Evolutionary conservation across 1,140 invertebrate species (phyloP).

Genomic region (Prorops nasuta): DNA sequence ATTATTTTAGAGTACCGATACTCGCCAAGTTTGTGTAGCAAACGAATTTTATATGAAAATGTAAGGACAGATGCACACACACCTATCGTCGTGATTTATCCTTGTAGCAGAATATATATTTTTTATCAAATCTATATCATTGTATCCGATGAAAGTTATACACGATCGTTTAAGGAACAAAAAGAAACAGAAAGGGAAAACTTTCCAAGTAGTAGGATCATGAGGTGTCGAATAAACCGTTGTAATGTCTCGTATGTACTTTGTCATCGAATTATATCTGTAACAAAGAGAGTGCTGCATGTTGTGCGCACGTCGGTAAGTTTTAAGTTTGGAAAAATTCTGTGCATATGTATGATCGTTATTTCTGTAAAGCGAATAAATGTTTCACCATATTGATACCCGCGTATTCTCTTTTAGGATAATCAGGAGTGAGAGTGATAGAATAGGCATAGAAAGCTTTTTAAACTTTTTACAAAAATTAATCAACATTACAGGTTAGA

Average conservation of each 20-base stretch:
- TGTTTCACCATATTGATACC: slow-evolving; percentile 40
- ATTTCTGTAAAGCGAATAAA: slow-evolving; percentile 48
- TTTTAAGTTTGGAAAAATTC: slow-evolving; percentile 27
- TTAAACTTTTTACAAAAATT: background rate
- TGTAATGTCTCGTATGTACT: slow-evolving; percentile 27
- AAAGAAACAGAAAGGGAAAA: too few relatives aligned
- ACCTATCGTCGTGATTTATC: slow-evolving; percentile 31
- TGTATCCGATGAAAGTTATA: too few relatives aligned
- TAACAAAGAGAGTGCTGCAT: slow-evolving; percentile 31
- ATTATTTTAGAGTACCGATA: slow-evolving; percentile 26
- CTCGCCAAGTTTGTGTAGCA: slow-evolving; percentile 29
- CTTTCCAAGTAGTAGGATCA: too few relatives aligned
- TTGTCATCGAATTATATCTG: slow-evolving; percentile 31
- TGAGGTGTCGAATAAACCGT: too few relatives aligned
- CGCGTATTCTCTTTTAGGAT: slow-evolving; percentile 12
- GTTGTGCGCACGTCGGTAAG: slow-evolving; percentile 35
- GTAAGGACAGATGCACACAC: slow-evolving; percentile 31
- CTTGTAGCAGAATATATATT: slow-evolving; percentile 30
- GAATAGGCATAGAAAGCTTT: background rate
- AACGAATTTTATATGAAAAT: slow-evolving; percentile 36
- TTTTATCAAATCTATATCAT: slow-evolving; percentile 28
- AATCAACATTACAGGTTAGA: background rate
- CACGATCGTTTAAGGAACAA: too few relatives aligned
- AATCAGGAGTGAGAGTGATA: slow-evolving; percentile 9
- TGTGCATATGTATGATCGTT: slow-evolving; percentile 38